Base-by-base conservation (phyloP, 2,113 vertebrate genomes). In the Thermophis baileyi region DNA sequence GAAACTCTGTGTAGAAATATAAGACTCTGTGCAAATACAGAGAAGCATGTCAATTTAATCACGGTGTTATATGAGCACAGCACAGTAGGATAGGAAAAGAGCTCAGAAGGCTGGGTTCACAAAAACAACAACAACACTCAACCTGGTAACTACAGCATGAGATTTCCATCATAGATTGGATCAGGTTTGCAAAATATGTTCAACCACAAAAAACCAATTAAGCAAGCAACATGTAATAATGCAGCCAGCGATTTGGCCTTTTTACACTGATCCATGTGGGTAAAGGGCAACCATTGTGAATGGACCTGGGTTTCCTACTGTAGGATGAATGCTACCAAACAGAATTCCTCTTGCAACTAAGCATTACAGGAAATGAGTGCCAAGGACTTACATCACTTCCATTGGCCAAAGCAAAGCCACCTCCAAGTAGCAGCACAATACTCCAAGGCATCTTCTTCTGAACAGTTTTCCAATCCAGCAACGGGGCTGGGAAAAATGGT, bases 331-430 rank as follows among this genome's bases (percentile, higher is more conserved):
- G 74, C 35, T 44, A 44, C 46, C 85, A 87, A 14, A 49, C 25
- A 27, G 22, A 30, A 30, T 27, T 30, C 25, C 85, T 87, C 46
- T 44, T 44, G 35, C 35, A 40, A 44, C 35, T 44, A 81, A 81
- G 35, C 35, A 81, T 44, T 22, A 44, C 6, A 44, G 74, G 74
- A 22, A 81, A 81, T 18, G 22, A 44, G 16, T n/a, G 25, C 46
- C 14, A 49, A 50, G 93, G 69, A 96, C 97, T 96, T 98, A 99
- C 99, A 97, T 99, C 98, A 0, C 98, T 99, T 94, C 99, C 99
- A 96, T 98, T 98, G 55, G 99, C 99, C 94, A 99, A 95, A 55
- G 99, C 99, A 93, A 99, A 99, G 35, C 99, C 99, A n/a, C 99
- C 99, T 81, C 99, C 99, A 30, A 99, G 98, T 74, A 99, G 99